phyloP scores from a whole-genome alignment of 2,113 vertebrate genomes.

The Nipponia nippon region DNA sequence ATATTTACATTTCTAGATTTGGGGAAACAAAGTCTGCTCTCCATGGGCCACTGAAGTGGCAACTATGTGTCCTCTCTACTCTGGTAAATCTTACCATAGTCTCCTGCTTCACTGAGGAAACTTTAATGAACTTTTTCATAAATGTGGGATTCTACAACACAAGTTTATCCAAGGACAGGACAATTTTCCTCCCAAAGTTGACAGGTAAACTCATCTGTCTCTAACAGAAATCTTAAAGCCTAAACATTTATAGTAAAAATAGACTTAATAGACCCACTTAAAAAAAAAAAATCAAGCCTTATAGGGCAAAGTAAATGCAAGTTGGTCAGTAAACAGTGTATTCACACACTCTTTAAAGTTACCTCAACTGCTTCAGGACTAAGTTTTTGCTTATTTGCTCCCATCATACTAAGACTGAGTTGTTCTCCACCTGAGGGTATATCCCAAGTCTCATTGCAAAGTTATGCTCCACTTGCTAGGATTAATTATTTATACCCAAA shows the following conservation, averaged over 20 bases:
- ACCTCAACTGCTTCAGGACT: background rate
- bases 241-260: background rate
- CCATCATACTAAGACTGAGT: background rate
- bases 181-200: background rate
- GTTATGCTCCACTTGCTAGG: background rate
- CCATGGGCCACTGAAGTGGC: background rate
- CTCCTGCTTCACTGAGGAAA: background rate
- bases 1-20: background rate
- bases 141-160: background rate
- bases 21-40: background rate
- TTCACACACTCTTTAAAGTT: background rate
- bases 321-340: background rate
- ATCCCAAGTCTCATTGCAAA: background rate
- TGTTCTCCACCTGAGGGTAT: background rate
- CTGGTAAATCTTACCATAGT: background rate
- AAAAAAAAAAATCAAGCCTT: background rate
- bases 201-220: background rate
- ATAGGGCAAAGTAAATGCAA: background rate
- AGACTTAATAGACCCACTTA: background rate
- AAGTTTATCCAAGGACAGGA: background rate
- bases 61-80: background rate
- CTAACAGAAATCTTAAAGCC: background rate
- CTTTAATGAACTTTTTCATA: accelerated
- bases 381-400: background rate
- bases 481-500: background rate